These are phyloP conservation scores for Gallinago paraguaiae DNA, from an alignment of 2,113 vertebrate species.

Conservation along the genomic window DNA sequence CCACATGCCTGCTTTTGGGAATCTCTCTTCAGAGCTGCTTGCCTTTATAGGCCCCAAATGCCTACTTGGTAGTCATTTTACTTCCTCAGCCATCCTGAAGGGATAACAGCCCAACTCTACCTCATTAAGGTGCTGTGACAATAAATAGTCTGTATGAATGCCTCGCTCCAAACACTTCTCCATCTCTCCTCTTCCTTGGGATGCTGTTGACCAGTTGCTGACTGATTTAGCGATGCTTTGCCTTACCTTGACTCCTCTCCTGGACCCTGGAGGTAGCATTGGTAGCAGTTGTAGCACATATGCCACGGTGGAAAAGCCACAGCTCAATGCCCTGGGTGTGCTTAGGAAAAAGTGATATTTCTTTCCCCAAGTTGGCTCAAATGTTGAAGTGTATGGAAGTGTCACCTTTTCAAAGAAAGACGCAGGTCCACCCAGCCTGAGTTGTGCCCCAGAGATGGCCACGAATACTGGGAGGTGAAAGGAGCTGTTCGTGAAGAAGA, in stretches of 20 bases:
- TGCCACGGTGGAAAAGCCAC: neutral
- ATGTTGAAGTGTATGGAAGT: neutral
- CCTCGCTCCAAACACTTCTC: neutral
- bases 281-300: neutral
- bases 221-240: neutral
- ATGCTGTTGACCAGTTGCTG: neutral
- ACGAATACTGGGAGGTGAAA: neutral
- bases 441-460: neutral
- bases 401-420: neutral
- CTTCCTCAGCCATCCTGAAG: neutral
- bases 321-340: neutral
- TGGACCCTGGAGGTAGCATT: fast-evolving
- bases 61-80: neutral
- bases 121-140: neutral
- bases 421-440: neutral
- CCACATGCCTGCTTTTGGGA: neutral
- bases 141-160: neutral
- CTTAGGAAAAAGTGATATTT: neutral
- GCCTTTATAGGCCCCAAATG: neutral
- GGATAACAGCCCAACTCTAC: neutral
- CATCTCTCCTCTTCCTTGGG: neutral
- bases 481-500: neutral
- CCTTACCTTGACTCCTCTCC: neutral
- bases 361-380: neutral
- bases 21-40: neutral